Conservation (phyloP, 1,140 invertebrate species). For the Eurosta solidaginis region DNA sequence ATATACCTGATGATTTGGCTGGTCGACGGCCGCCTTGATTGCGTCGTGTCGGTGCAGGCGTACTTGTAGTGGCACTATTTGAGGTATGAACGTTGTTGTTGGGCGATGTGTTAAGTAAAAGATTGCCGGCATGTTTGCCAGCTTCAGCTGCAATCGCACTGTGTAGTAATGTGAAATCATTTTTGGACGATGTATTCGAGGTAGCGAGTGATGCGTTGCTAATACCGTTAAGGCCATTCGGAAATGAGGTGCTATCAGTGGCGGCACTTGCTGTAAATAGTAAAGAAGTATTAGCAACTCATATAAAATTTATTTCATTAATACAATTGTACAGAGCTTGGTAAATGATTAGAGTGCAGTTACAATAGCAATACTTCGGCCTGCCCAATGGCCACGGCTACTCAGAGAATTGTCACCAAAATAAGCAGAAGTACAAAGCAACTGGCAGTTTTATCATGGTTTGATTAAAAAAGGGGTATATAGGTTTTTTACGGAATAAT, state of each 20-base stretch:
- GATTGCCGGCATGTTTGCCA: constrained; percentile 40
- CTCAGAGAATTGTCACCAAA: too few relatives aligned
- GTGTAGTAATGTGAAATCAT: constrained; percentile 47
- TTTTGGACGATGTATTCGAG: constrained; percentile 48
- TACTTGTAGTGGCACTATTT: constrained; percentile 47
- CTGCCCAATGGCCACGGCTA: too few relatives aligned
- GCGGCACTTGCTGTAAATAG: constrained; percentile 51
- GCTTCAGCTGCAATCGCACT: constrained; percentile 28
- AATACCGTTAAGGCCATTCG: constrained; percentile 45
- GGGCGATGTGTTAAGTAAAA: constrained; percentile 24
- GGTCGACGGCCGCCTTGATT: constrained; percentile 80
- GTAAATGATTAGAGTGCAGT: too few relatives aligned
- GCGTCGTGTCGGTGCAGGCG: constrained; percentile 63
- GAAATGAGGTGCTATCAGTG: constrained; percentile 55
- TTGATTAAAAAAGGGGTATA: too few relatives aligned
- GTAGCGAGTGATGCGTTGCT: constrained; percentile 40
- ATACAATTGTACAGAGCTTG: not conserved
- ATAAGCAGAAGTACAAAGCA: too few relatives aligned
- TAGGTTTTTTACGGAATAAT: too few relatives aligned
- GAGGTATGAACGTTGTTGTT: constrained; percentile 47
- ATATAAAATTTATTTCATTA: too few relatives aligned
- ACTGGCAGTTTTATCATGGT: too few relatives aligned
- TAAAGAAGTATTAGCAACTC: not conserved
- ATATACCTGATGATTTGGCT: constrained; percentile 72
- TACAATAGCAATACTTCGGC: too few relatives aligned